Evolutionary conservation across 2,113 vertebrate genomes (phyloP).

Genomic region (Gorilla gorilla): DNA sequence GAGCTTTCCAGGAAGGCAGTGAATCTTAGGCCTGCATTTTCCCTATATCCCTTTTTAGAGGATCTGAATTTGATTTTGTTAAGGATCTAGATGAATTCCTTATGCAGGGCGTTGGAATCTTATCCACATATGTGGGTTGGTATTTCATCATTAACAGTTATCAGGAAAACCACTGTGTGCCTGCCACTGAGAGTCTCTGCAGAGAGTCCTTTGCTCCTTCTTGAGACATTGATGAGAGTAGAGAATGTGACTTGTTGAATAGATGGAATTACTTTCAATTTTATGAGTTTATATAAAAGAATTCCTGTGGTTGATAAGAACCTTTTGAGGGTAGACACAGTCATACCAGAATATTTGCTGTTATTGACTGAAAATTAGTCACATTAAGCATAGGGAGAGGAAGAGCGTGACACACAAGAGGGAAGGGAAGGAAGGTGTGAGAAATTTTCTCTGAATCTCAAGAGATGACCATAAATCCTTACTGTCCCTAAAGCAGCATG

Average conservation of each 20-base stretch:
- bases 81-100: constrained; percentile 26
- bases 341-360: neutral
- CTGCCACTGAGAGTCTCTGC: constrained; percentile 19
- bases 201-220: constrained; percentile 7
- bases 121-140: neutral
- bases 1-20: neutral
- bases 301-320: constrained; percentile 50
- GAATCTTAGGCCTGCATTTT: neutral
- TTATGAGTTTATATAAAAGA: neutral
- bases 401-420: neutral
- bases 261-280: constrained; percentile 5
- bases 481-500: neutral
- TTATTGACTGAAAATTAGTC: neutral
- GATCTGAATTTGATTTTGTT: neutral
- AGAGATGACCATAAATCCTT: neutral
- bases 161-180: neutral
- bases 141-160: constrained; percentile 12
- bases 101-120: neutral
- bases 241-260: neutral
- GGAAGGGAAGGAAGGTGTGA: neutral
- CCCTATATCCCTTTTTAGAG: neutral
- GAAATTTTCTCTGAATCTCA: neutral
- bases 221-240: constrained; percentile 12
- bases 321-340: neutral
- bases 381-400: neutral